These are phyloP conservation scores for Caenorhabditis doughertyi DNA, from an alignment of 2,888 invertebrate species.

Conservation along the genomic window DNA sequence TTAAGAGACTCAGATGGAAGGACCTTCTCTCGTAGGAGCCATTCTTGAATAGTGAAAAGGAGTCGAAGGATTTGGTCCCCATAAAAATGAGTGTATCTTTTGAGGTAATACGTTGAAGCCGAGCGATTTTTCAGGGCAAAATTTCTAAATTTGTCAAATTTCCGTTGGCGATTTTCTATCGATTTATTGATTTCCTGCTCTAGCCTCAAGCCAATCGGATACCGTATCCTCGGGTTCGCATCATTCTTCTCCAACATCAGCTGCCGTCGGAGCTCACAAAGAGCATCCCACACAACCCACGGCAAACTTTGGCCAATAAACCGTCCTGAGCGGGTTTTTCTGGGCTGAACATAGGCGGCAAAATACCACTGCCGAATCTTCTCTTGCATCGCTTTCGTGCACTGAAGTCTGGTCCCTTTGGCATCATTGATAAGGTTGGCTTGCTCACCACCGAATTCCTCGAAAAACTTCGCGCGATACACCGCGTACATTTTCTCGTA, in stretches of 20 bases:
- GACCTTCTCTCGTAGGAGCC: conserved; percentile 65
- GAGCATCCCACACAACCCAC: conserved; percentile 79
- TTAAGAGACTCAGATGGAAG: conserved; percentile 41
- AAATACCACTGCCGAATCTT: conserved; percentile 71
- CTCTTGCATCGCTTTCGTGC: conserved; percentile 61
- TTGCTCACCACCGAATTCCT: conserved; percentile 74
- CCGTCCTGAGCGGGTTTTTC: conserved; percentile 30
- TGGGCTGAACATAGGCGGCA: conserved; percentile 66
- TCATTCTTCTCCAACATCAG: conserved; percentile 42
- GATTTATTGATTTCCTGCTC: conserved; percentile 50
- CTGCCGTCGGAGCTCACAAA: conserved; percentile 55
- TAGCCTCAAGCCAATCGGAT: conserved; percentile 55
- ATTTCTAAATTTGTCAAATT: background rate
- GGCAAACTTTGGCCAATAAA: conserved; percentile 65
- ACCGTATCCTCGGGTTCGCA: conserved; percentile 18
- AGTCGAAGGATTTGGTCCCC: conserved; percentile 48
- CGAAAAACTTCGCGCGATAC: conserved; percentile 74
- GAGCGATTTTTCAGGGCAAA: background rate
- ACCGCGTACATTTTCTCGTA: conserved; percentile 70
- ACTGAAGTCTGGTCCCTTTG: conserved; percentile 32
- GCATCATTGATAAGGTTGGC: conserved; percentile 46
- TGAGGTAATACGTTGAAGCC: too few relatives aligned
- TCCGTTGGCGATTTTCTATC: background rate
- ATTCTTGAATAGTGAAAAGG: conserved; percentile 66
- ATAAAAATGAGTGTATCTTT: conserved; percentile 66